Base-by-base conservation (phyloP, 2,888 invertebrate species). In the Rotaria magnacalcarata region DNA sequence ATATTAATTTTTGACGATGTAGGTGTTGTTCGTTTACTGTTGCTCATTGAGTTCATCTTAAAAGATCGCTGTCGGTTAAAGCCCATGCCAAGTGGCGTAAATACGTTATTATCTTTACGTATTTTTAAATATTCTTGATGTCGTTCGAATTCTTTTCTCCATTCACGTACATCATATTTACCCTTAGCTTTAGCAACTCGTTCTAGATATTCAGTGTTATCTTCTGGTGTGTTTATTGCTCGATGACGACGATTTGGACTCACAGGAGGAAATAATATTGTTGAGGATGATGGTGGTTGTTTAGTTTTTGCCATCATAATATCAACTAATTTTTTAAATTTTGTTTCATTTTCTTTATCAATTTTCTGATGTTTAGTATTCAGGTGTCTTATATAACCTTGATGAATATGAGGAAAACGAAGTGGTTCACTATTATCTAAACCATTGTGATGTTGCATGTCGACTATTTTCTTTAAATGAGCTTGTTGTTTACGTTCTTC, bases 401-500 rank as follows among this genome's bases (percentile, higher is more conserved):
- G 10, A 47, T 80, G 24, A 43, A 80, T 8, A 80, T 80, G 80
- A 14, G 80, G 80, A 47, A 16, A 80, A 24, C n/a, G 21, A 47
- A 7, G 24, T 47, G 47, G 80, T 80, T 47, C 24, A 47, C 47
- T 43, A 47, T 47, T 47, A 47, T 80, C 80, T 19, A 80, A 2
- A 47, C 24, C 7, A 80, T n/a, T 80, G 24, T 80, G 80, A 11
- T 47, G 47, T 47, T 80, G 43, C 47, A 80, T 80, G 8, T 80
- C 80, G n/a, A 10, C 7, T 8, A 80, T n/a, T 80, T 47, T 47
- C n/a, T 80, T 80, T 10, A 80, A 80, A 80, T 80, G 80, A 47
- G 80, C 80, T 14, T 14, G 80, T 24, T 80, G 47, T 80, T 47
- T 24, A 80, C 80, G 80, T n/a, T 80, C 11, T 80, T 80, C 80